Evolutionary conservation across 2,888 invertebrate genomes (phyloP).

Genomic region (Cataglyphis albicans): DNA sequence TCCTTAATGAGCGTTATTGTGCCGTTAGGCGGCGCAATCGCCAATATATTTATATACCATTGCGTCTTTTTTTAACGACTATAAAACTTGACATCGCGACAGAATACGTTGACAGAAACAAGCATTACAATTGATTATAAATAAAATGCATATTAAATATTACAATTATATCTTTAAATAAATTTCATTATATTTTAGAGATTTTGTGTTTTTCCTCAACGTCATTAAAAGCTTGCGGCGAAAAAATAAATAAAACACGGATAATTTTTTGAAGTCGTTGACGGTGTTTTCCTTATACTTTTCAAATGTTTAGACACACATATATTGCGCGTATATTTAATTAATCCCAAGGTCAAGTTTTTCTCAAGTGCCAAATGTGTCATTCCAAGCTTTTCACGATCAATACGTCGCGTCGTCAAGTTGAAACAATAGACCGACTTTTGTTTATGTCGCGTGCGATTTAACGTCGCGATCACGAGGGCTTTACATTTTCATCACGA

Average conservation of each 20-base stretch:
- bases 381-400: background rate
- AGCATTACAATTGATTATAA: background rate
- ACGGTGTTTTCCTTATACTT: background rate
- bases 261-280: background rate
- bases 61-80: constrained; percentile 20
- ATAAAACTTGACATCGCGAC: background rate
- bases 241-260: background rate
- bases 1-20: constrained; percentile 48
- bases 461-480: constrained; percentile 1
- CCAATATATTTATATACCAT: constrained; percentile 25
- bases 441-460: constrained; percentile 18
- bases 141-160: background rate
- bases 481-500: constrained; percentile 15
- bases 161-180: background rate
- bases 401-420: background rate
- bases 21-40: constrained; percentile 36
- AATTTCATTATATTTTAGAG: background rate
- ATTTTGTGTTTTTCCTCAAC: background rate
- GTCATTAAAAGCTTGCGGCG: background rate
- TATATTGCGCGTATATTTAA: background rate
- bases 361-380: background rate
- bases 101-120: background rate
- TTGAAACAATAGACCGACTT: background rate
- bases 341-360: background rate
- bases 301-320: background rate